Base-by-base conservation (phyloP, 2,113 vertebrate genomes). In the Channa argus region DNA sequence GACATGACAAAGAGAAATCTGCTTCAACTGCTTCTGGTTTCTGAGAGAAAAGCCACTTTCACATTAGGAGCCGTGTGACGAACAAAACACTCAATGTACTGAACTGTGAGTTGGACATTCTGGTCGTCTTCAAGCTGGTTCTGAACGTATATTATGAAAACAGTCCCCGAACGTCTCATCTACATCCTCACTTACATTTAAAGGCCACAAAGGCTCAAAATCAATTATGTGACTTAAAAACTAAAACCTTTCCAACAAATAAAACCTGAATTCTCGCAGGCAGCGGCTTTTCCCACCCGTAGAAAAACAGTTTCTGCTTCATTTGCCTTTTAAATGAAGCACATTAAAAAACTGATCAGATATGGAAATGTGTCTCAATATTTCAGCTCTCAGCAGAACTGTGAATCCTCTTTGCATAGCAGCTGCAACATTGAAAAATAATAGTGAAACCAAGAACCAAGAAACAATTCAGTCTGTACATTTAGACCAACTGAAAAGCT, bases 381-480 rank as follows among this genome's bases (percentile, higher is more conserved):
- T 88, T 81, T 79, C 61, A 72, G 0, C 44, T 71, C 24, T 70
- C 43, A 51, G 71, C 64, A 79, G 38, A 77, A 55, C 33, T 14
- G 55, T n/a, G 34, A 49, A 50, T 45, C 6, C 24, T 52, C 45
- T 85, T 90, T 89, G 90, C 89, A 91, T 90, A 86, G 90, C 94
- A 95, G 90, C 92, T 95, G 88, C 89, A 83, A 80, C 74, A 68
- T 59, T 44, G 82, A 89, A 84, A 92, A 94, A 87, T 86, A 90
- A 93, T 80, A 92, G 46, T 93, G 94, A 94, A 94, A 95, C 94
- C 72, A 77, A 90, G 82, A 91, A 92, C 58, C 63, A 83, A 88
- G 69, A 87, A 69, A 82, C 74, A 87, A 84, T 82, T 72, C 47
- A 63, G 49, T 50, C 76, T 58, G 60, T 6, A 64, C 34, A 68